Conservation (phyloP, 1,140 invertebrate species). For the Thrips palmi region DNA sequence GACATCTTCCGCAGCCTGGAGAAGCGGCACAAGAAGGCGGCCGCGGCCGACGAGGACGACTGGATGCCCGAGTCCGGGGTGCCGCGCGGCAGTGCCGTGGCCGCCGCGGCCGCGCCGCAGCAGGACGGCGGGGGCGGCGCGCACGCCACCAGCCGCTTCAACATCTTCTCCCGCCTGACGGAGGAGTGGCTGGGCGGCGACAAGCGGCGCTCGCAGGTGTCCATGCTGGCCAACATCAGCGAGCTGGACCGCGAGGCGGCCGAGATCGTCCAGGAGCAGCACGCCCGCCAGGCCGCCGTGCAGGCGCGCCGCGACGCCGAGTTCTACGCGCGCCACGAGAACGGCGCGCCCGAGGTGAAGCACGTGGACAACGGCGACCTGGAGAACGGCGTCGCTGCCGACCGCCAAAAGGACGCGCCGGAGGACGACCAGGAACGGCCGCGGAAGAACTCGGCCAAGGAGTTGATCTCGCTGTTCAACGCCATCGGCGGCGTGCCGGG, state of each 20-base stretch:
- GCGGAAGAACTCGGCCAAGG: constrained; percentile 28
- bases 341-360: constrained; percentile 20
- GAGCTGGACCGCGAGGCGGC: constrained; percentile 59
- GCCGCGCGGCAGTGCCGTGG: constrained; percentile 12
- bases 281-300: constrained; percentile 22
- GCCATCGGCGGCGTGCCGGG: constrained; percentile 37
- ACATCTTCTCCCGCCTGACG: constrained; percentile 16
- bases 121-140: constrained; percentile 10
- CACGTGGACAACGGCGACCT: constrained; percentile 18
- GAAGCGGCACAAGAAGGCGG: constrained; percentile 15
- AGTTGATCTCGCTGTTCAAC: constrained; percentile 43
- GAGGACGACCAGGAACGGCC: constrained; percentile 8
- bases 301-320: constrained; percentile 20
- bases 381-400: constrained; percentile 20
- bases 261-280: constrained; percentile 44
- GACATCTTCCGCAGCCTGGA: constrained; percentile 7
- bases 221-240: constrained; percentile 57
- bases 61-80: constrained; percentile 19
- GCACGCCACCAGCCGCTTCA: constrained; percentile 19
- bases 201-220: constrained; percentile 39
- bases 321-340: constrained; percentile 19
- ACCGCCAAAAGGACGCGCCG: constrained; percentile 2
- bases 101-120: constrained; percentile 14
- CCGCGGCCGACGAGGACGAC: constrained; percentile 14
- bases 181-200: too few species aligned